phyloP scores from a whole-genome alignment of 2,888 invertebrate genomes.

The Caenorhabditis imperialis region DNA sequence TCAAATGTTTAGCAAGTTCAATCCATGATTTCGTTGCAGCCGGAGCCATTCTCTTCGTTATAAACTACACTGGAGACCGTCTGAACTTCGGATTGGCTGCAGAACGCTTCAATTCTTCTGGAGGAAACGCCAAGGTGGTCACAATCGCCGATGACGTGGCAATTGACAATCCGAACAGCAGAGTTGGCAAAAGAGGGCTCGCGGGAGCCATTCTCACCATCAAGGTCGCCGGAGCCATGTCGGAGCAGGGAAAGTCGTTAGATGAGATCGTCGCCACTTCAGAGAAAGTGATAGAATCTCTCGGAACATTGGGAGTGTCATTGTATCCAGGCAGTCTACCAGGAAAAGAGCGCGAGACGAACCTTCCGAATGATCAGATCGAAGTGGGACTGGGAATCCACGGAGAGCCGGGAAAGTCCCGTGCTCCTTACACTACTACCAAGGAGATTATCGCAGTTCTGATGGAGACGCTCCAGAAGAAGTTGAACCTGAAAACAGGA shows the following conservation, averaged over 20 bases:
- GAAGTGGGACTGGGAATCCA: slow-evolving; percentile 80
- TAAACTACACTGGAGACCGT: slow-evolving; percentile 87
- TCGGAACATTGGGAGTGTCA: slow-evolving; percentile 84
- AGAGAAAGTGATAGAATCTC: slow-evolving; percentile 72
- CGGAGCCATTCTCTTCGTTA: slow-evolving; percentile 85
- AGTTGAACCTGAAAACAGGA: slow-evolving; percentile 67
- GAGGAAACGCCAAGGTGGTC: slow-evolving; percentile 78
- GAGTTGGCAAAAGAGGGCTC: slow-evolving; percentile 83
- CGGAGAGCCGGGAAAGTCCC: slow-evolving; percentile 81
- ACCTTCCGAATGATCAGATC: slow-evolving; percentile 83
- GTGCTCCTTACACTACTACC: slow-evolving; percentile 79
- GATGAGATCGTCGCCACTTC: slow-evolving; percentile 80
- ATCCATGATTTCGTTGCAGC: slow-evolving; percentile 52
- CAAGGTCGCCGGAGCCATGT: slow-evolving; percentile 86
- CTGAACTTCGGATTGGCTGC: slow-evolving; percentile 88
- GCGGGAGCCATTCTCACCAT: slow-evolving; percentile 82
- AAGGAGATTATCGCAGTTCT: slow-evolving; percentile 79
- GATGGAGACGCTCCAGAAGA: slow-evolving; percentile 79
- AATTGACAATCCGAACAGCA: slow-evolving; percentile 79
- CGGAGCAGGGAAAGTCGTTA: slow-evolving; percentile 82
- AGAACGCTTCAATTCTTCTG: slow-evolving; percentile 83
- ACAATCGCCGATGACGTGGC: slow-evolving; percentile 86
- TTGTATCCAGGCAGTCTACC: slow-evolving; percentile 85
- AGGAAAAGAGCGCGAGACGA: slow-evolving; percentile 83
- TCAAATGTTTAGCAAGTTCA: slow-evolving; percentile 6